phyloP scores from a whole-genome alignment of 1,140 invertebrate species.

The Bombus affinis region DNA sequence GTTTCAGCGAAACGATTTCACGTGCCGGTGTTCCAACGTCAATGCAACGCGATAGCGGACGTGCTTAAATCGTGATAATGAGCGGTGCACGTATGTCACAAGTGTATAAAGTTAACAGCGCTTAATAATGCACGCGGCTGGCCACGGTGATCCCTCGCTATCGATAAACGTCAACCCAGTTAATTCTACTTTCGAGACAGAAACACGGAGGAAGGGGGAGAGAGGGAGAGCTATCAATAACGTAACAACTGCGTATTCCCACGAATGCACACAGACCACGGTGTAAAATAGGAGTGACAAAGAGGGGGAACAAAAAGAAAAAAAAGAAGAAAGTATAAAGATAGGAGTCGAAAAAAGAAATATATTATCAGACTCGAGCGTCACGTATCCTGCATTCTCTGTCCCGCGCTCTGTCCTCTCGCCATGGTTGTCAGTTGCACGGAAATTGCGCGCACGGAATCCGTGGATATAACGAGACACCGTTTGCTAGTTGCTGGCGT shows the following conservation, averaged over 20 bases:
- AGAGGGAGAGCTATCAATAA: conserved; percentile 54
- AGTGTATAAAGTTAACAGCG: conserved; percentile 67
- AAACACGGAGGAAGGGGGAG: neutral
- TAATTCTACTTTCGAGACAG: conserved; percentile 59
- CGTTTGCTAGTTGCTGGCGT: conserved; percentile 9
- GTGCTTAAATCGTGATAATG: conserved; percentile 67
- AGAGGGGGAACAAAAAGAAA: too few species aligned
- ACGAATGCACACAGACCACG: conserved; percentile 18
- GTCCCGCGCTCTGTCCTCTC: neutral
- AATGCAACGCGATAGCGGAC: conserved; percentile 50
- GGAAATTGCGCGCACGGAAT: conserved; percentile 51
- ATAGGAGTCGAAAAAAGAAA: neutral
- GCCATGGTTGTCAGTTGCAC: conserved; percentile 32
- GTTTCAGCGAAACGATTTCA: conserved; percentile 48
- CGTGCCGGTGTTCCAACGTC: conserved; percentile 45
- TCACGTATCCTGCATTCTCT: conserved; percentile 13
- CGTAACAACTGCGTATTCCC: conserved; percentile 67
- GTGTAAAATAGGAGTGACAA: neutral
- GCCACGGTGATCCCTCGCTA: conserved; percentile 45
- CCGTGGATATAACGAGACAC: conserved; percentile 37
- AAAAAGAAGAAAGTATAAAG: neutral
- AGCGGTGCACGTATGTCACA: conserved; percentile 55
- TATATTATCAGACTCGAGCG: conserved; percentile 33
- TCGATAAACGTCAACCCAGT: conserved; percentile 63
- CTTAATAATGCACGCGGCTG: conserved; percentile 59